Base-by-base conservation (phyloP, 2,113 vertebrate species). In the Lipotes vexillifer region DNA sequence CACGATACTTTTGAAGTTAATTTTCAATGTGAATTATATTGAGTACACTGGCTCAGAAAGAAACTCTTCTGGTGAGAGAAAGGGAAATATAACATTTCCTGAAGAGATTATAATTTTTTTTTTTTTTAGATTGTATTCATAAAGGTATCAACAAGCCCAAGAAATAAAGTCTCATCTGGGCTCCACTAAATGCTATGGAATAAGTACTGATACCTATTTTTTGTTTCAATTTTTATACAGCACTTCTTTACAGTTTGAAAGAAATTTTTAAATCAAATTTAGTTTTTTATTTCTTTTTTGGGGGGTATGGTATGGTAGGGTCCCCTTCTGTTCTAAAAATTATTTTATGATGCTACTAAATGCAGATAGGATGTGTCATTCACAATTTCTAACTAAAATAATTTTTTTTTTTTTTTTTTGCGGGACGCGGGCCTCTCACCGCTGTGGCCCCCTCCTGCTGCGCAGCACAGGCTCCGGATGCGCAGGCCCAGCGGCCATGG, bases 21-120 rank as follows among this genome's bases (percentile, higher is more conserved):
- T 97, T 98, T 98, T 97, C 78, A 46, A 5, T 78, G 72, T 88
- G 88, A 98, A 97, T 96, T 92, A 9, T 94, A 96, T 72, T 96
- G 96, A 87, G 36, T 44, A 29, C 38, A 97, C 72, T 97, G 97
- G 88, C 61, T 95, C 5, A 88, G 72, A 97, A 97, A 98, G 96
- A 95, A 80, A 90, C 46, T 91, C 44, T 41, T 97, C 88, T 74
- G 80, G 74, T 88, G 44, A 97, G 90, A 78, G 86, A 90, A 98
- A 92, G 59, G 66, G 61, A 94, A 97, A 97, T 61, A 78, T n/a
- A 93, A 91, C 21, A 93, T 97, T 96, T 97, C 94, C 78, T 90
- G 88, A 94, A 97, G 29, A 96, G 61, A 38, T 89, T 97, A 97
- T 96, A 85, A 71, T 68, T 36, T 49, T 27, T 91, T 36, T 49